Base-by-base conservation (phyloP, 2,888 invertebrate species). In the Andrena haemorrhoa region DNA sequence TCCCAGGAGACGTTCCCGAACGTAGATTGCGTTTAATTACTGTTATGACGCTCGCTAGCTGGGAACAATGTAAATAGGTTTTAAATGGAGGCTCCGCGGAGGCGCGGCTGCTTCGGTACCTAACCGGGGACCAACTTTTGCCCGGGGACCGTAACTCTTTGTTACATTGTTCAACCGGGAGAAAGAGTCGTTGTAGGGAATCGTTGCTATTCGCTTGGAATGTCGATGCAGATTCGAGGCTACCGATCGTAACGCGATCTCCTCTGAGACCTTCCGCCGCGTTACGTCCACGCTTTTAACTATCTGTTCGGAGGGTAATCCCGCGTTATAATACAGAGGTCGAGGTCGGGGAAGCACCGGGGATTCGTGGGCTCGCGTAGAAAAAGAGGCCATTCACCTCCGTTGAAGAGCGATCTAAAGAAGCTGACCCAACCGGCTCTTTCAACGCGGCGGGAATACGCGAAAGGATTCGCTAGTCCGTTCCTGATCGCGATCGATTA, bases 331-430 rank as follows among this genome's bases (percentile, higher is more conserved):
- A 77, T 63, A 56, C 79, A 77, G 83, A 88, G 86, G 83, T 86
- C 86, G 88, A 88, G 82, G 83, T 83, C 84, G 77, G 23, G 41
- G 31, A 41, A 79, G 53, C 26, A 35, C 51, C 31, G 75, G 53
- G 53, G 71, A 74, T 82, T 84, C 74, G 65, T 64, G 82, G 72
- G 33, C 70, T 71, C 68, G 56, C 65, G 80, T 68, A 75, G 84
- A 84, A 84, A 82, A 86, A 66, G 53, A 69, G 70, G 75, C 72
- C 86, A 60, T 71, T 78, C 77, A 82, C 68, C 86, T 82, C 47
- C 26, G 47, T 72, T 41, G 63, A 76, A 72, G 74, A 72, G 71
- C 61, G 53, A 47, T 26, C 35, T 29, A 12, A 41, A 64, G 75
- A 51, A 68, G 41, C 63, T 41, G 29, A 56, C 41, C 35, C n/a